phyloP scores from a whole-genome alignment of 2,797 vertebrate species.

The Anisognathus igniventris region DNA sequence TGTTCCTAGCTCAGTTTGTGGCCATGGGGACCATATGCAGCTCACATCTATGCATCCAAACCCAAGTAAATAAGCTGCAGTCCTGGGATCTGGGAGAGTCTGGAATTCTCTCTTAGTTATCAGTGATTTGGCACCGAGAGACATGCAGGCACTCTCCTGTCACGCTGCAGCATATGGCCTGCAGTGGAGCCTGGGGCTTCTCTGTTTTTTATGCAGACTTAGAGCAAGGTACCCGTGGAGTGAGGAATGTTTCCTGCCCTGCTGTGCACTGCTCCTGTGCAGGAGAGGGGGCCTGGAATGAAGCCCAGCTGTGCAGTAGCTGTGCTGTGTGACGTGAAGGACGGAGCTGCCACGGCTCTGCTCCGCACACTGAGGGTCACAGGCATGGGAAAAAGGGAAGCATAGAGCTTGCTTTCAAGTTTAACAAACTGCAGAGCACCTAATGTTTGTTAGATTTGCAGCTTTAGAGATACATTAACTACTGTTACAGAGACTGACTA shows the following conservation, averaged over 20 bases:
- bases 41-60: not conserved
- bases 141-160: not conserved
- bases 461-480: not conserved
- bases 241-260: conserved; percentile 6
- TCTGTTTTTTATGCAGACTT: not conserved
- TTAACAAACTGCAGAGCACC: not conserved
- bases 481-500: not conserved
- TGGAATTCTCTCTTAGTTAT: not conserved
- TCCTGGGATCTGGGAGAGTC: not conserved
- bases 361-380: not conserved
- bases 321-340: not conserved
- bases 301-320: conserved; percentile 26
- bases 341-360: not conserved
- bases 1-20: not conserved
- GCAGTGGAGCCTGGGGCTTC: not conserved
- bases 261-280: not conserved
- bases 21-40: not conserved
- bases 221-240: not conserved
- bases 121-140: not conserved
- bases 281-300: not conserved
- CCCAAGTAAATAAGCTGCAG: not conserved
- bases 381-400: not conserved
- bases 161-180: conserved; percentile 16
- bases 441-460: not conserved
- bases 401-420: not conserved